Percentiles rank a stretch among this genome's conserved stretches.
These are phyloP conservation scores for Julus scandinavius DNA, from an alignment of 2,888 invertebrate genomes.

Conservation along the genomic window DNA sequence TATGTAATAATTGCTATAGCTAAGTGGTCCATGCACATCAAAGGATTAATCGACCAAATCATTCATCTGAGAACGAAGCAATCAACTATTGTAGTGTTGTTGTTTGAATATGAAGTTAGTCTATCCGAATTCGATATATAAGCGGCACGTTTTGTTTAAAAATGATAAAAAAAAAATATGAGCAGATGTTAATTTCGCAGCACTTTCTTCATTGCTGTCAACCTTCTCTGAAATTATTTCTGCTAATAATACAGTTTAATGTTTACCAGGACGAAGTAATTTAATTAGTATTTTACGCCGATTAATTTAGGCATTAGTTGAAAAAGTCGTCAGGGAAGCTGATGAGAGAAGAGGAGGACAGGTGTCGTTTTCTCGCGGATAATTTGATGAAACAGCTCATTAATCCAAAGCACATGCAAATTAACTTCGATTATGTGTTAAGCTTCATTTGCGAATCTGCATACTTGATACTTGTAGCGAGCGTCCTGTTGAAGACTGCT, in stretches of 20 bases:
- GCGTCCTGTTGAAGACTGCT: neutral
- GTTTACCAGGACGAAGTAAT: conserved; percentile 33
- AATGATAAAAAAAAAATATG: neutral
- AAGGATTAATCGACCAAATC: too few relatives aligned
- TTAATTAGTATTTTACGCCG: conserved; percentile 33
- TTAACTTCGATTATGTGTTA: conserved; percentile 11
- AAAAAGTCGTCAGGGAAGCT: conserved; percentile 11
- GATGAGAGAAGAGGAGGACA: conserved; percentile 33
- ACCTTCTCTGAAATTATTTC: conserved; percentile 8
- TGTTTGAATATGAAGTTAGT: too few relatives aligned
- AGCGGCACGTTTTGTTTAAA: neutral
- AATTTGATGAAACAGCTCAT: conserved; percentile 21
- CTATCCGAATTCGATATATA: too few relatives aligned
- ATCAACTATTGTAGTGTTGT: too few relatives aligned
- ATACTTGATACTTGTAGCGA: neutral
- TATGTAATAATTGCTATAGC: too few relatives aligned
- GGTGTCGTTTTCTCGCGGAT: conserved; percentile 33
- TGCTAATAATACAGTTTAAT: neutral
- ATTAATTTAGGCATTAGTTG: neutral
- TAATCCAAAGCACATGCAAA: conserved; percentile 11
- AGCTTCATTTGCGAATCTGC: conserved; percentile 23
- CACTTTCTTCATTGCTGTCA: neutral
- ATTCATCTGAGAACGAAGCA: too few relatives aligned
- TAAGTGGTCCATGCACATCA: too few relatives aligned
- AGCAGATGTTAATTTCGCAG: conserved; percentile 15